Evolutionary conservation across 92 coral and sea anemone species (phyloP).

Genomic region (Epizoanthus rinbou): DNA sequence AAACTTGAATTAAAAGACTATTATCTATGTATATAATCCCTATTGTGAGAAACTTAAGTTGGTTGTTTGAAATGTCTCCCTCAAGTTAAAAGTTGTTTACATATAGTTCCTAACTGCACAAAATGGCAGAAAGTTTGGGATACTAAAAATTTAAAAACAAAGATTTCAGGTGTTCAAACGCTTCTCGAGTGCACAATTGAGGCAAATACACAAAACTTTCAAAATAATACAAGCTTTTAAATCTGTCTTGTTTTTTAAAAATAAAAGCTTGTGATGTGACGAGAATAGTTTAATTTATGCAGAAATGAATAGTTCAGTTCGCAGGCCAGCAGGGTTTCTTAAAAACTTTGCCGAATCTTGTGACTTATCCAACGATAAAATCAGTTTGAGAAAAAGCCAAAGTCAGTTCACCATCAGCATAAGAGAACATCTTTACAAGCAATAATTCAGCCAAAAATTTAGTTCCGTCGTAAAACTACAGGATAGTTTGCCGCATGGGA

Average conservation of each 20-base stretch:
- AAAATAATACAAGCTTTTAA: constrained; percentile 6
- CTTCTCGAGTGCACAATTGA: constrained; percentile 7
- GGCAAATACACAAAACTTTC: constrained; percentile 5
- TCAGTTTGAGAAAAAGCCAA: constrained; percentile 16
- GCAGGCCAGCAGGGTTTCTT: neutral
- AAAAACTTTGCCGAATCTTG: constrained; percentile 13
- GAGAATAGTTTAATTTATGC: neutral
- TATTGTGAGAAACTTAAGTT: constrained; percentile 10
- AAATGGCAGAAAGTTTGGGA: constrained; percentile 5
- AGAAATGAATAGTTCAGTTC: constrained; percentile 9
- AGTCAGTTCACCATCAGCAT: constrained; percentile 10
- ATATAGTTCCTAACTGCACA: neutral
- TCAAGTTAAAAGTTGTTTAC: constrained; percentile 6
- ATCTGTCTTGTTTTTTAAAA: constrained; percentile 2
- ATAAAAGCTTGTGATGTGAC: constrained; percentile 7
- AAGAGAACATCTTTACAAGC: neutral
- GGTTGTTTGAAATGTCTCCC: constrained; percentile 10
- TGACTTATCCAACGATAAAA: constrained; percentile 6
- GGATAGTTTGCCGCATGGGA: constrained; percentile 6
- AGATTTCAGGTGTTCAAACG: constrained; percentile 9
- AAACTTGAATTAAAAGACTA: constrained; percentile 6
- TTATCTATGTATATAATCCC: constrained; percentile 10
- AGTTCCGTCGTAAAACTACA: neutral
- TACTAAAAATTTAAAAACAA: constrained; percentile 8
- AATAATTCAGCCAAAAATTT: neutral